phyloP scores from a whole-genome alignment of 2,113 vertebrate genomes.

The Eclectus roratus region DNA sequence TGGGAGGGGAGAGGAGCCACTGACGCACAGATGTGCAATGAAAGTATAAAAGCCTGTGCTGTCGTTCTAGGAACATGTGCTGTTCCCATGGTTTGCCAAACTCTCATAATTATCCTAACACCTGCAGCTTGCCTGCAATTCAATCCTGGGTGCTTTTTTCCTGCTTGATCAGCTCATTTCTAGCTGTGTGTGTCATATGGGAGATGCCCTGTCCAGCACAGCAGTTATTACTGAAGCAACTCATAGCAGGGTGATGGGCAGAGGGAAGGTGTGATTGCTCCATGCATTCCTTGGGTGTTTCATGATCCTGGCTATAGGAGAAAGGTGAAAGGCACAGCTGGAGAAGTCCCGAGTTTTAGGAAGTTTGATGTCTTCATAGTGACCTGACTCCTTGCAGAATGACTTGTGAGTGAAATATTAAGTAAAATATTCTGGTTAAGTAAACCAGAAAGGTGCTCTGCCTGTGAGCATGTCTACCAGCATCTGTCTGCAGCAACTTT shows the following conservation, averaged over 20 bases:
- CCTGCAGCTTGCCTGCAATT: slow-evolving; percentile 34
- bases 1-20: background rate
- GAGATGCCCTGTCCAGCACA: background rate
- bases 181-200: background rate
- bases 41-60: background rate
- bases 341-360: background rate
- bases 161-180: background rate
- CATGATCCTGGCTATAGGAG: background rate
- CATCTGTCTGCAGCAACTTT: background rate
- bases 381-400: background rate
- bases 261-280: background rate
- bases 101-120: background rate
- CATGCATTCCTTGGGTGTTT: background rate
- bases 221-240: background rate
- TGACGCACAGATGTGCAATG: background rate
- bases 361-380: background rate
- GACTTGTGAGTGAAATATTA: background rate
- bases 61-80: background rate
- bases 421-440: background rate
- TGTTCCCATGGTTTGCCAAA: background rate
- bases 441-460: background rate
- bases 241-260: background rate
- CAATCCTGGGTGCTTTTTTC: background rate
- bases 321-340: background rate
- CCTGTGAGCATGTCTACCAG: background rate